These are phyloP conservation scores for Gallinago paraguaiae DNA, from an alignment of 2,113 vertebrate genomes.

Conservation along the genomic window DNA sequence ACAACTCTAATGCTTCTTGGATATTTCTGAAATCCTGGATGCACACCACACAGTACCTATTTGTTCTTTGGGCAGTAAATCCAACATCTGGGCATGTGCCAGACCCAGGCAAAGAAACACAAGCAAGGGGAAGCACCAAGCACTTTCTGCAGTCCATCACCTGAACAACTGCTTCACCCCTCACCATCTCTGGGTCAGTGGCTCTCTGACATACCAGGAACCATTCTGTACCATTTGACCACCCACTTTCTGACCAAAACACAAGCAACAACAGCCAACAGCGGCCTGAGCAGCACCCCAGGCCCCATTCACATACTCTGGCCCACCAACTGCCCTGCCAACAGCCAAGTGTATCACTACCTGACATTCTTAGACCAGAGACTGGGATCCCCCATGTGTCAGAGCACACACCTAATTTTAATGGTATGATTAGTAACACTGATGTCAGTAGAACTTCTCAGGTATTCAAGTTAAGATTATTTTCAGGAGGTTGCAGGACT, in stretches of 20 bases:
- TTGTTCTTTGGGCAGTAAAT: background rate
- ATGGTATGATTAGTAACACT: background rate
- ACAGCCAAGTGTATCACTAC: background rate
- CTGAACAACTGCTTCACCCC: background rate
- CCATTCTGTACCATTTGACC: background rate
- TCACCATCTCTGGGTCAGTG: background rate
- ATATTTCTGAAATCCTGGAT: background rate
- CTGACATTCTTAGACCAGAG: background rate
- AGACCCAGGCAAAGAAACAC: background rate
- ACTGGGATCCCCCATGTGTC: background rate
- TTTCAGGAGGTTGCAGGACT: background rate
- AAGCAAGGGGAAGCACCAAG: background rate
- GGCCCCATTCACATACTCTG: background rate
- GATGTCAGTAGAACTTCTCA: background rate
- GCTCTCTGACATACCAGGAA: background rate
- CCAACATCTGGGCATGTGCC: accelerated
- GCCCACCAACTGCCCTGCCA: background rate
- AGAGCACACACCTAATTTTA: background rate
- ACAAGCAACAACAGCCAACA: background rate
- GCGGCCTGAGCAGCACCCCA: background rate
- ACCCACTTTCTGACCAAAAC: background rate
- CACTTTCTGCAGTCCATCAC: background rate
- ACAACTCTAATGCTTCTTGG: background rate
- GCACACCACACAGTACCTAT: background rate
- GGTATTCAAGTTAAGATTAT: background rate